A percentile compares a stretch with the other conserved stretches of the same genome.
Conservation (phyloP, 2,113 vertebrate species). For the Rattus rattus region DNA sequence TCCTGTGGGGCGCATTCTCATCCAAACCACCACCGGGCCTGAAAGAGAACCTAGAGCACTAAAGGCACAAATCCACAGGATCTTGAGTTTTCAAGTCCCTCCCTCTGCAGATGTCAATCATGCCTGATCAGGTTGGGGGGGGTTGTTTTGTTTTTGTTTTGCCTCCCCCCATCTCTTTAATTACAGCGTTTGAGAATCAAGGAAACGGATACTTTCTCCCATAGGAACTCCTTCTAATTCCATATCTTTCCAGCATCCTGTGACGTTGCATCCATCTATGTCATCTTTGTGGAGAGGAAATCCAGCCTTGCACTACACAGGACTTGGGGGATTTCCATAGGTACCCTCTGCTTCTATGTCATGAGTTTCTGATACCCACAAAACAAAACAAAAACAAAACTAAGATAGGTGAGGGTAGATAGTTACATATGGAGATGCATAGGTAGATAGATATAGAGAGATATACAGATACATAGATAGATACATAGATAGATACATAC, state of each 20-base stretch:
- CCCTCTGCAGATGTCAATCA: background rate
- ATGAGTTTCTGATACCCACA: background rate
- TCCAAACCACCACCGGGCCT: background rate
- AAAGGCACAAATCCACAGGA: background rate
- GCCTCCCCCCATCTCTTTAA: background rate
- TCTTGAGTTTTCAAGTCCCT: background rate
- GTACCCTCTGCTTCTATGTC: background rate
- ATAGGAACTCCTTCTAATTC: background rate
- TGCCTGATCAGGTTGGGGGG: background rate
- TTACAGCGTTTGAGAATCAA: background rate
- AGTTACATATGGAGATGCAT: background rate
- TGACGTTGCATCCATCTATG: background rate
- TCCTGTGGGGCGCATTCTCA: background rate
- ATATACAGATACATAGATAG: too few species aligned
- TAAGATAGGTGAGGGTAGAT: background rate
- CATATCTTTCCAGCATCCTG: background rate
- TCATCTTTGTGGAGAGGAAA: constrained; percentile 27
- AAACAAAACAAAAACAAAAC: background rate
- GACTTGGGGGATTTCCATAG: background rate
- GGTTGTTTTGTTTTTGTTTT: background rate
- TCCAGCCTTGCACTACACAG: background rate
- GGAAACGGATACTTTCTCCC: background rate
- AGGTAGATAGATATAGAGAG: background rate
- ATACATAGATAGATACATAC: too few species aligned
- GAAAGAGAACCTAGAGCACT: background rate